Percentiles rank a stretch among this genome's conserved stretches.
phyloP scores from a whole-genome alignment of 2,113 vertebrate species.

The Petrocephalus microphthalmus region DNA sequence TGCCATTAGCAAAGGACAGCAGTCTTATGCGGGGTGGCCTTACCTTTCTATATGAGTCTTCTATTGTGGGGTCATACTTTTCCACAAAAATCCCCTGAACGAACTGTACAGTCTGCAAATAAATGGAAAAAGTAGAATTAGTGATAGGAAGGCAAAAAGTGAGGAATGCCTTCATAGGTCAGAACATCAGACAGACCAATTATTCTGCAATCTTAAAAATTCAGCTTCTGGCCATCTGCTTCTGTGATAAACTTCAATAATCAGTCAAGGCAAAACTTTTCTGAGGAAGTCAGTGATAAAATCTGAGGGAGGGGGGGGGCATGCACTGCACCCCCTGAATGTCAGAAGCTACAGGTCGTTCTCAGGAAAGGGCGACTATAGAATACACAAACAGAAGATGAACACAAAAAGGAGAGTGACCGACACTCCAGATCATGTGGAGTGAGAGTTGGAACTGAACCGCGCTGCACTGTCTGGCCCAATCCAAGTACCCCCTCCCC shows the following conservation, averaged over 20 bases:
- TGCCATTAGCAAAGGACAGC: neutral
- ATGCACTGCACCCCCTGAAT: neutral
- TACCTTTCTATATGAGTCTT: conserved; percentile 28
- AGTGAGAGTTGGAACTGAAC: neutral
- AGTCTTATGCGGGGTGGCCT: neutral
- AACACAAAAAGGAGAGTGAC: neutral
- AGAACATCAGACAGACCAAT: neutral
- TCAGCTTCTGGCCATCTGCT: neutral
- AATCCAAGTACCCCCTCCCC: neutral
- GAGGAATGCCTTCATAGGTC: neutral
- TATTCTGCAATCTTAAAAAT: neutral
- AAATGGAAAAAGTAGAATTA: neutral
- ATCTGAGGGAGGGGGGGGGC: neutral
- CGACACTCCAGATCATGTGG: neutral
- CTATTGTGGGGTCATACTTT: conserved; percentile 30
- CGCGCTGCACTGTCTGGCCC: neutral
- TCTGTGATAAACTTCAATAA: neutral
- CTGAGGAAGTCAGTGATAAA: neutral
- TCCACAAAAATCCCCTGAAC: conserved; percentile 28
- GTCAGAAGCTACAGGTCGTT: neutral
- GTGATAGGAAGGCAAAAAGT: neutral
- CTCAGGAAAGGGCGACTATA: too few relatives aligned
- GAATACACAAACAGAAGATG: neutral
- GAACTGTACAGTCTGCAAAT: conserved; percentile 26
- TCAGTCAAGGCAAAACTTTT: neutral